These are phyloP conservation scores for Campodea augens DNA, from an alignment of 1,140 invertebrate species.

Conservation along the genomic window DNA sequence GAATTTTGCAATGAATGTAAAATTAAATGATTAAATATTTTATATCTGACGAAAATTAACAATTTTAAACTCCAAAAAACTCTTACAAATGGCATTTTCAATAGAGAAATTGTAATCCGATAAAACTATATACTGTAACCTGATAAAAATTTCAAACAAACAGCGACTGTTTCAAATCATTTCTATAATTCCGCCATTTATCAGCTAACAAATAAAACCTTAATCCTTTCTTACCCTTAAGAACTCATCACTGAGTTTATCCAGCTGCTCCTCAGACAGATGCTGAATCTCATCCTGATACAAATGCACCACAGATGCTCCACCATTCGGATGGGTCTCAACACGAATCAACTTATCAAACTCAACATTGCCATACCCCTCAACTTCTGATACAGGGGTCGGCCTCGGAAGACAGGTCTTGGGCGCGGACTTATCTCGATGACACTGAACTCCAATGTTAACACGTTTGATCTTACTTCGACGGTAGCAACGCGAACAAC, in stretches of 20 bases:
- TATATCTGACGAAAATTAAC: too few species aligned
- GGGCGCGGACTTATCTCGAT: conserved; percentile 24
- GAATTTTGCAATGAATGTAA: conserved; percentile 3
- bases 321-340: conserved; percentile 90
- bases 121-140: conserved; percentile 3
- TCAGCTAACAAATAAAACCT: conserved; percentile 16
- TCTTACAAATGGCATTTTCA: too few species aligned
- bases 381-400: conserved; percentile 19
- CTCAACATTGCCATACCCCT: conserved; percentile 35
- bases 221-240: conserved; percentile 38
- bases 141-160: conserved; percentile 1
- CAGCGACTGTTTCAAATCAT: too few species aligned
- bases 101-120: conserved; percentile 2
- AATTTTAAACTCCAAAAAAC: too few species aligned
- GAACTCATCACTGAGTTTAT: conserved; percentile 73
- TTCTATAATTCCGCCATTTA: neutral
- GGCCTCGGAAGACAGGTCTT: conserved; percentile 14
- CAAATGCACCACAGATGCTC: conserved; percentile 73
- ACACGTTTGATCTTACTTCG: conserved; percentile 27
- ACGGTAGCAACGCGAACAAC: conserved; percentile 17
- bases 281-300: conserved; percentile 79
- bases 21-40: conserved; percentile 3
- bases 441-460: conserved; percentile 40
- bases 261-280: conserved; percentile 49
- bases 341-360: conserved; percentile 60